Evolutionary conservation across 2,797 vertebrate genomes (phyloP), one percentile per base, ranked within the genome.

Genomic region (Rhynchotus rufescens): DNA sequence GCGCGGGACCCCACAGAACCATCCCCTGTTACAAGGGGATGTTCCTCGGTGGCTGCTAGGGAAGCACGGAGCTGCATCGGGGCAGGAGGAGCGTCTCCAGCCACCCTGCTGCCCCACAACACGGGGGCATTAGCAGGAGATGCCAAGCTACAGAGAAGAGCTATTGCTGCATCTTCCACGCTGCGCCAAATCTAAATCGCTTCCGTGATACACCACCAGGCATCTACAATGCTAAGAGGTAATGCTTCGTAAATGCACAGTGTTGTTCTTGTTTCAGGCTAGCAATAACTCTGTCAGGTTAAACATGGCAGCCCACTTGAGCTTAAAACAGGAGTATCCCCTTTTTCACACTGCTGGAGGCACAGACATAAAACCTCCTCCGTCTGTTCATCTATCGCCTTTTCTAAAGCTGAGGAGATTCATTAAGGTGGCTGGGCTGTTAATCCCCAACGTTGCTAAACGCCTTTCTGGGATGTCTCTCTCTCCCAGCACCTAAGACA

Each of bases 1-100:
- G 8, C 1, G 15, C 10, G 21, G 3, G 12, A 62, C 19, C 22
- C 57, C 13, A 16, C 0, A 2, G 42, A 64, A 42, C 36, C 44
- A 16, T 0, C n/a, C 40, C 47, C 64, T 2, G 15, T 30, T 38
- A 12, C 0, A 32, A 51, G 42, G n/a, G n/a, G n/a, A n/a, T n/a
- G n/a, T n/a, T 16, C 34, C 42, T 28, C 9, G 44, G 32, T 15
- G 54, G 13, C 34, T 54, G 52, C 17, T 25, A 54, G 28, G 30
- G 28, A 22, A 36, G 59, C 22, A 34, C 9, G 9, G 34, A 54
- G 59, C 14, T 20, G 9, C 59, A 36, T 25, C 22, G 16, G 4
- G 32, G 34, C 32, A 60, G 10, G 5, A 54, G 10, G 16, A 54
- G 28, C 28, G 10, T 54, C 28, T 54, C 52, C 28, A 19, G 17